Conservation (phyloP, 2,797 vertebrate genomes). For the Falco naumanni region DNA sequence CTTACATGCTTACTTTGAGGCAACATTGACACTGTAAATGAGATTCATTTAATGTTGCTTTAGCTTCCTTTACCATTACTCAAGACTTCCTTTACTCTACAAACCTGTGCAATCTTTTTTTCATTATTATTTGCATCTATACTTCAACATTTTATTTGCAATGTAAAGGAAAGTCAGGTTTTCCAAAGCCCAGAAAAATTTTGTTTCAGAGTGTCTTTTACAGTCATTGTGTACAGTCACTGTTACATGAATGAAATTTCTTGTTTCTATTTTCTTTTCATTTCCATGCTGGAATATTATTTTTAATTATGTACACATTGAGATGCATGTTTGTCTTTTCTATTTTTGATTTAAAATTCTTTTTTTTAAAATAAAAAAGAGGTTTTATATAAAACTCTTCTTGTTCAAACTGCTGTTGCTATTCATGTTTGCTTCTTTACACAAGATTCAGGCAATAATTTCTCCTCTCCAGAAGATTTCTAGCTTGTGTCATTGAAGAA, state of each 20-base stretch:
- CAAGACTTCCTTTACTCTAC: not conserved
- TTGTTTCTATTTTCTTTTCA: not conserved
- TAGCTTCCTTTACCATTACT: not conserved
- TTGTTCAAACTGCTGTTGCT: not conserved
- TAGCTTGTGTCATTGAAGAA: not conserved
- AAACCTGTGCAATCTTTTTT: not conserved
- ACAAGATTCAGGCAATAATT: not conserved
- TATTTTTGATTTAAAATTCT: not conserved
- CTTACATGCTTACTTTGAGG: not conserved
- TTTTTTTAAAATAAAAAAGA: too few species aligned
- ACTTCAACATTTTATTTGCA: not conserved
- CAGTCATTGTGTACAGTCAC: not conserved
- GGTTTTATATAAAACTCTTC: not conserved
- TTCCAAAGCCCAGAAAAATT: not conserved
- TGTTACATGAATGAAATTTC: not conserved
- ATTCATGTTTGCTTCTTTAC: not conserved
- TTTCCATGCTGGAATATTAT: not conserved
- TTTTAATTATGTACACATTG: not conserved
- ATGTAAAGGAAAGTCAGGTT: not conserved
- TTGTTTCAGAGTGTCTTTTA: not conserved
- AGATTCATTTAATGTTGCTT: not conserved
- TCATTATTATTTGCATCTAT: not conserved
- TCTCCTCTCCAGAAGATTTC: not conserved
- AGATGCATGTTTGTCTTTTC: not conserved
- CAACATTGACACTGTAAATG: not conserved